Base-by-base conservation (phyloP, 2,797 vertebrate species). In the Sebastes goodei region DNA sequence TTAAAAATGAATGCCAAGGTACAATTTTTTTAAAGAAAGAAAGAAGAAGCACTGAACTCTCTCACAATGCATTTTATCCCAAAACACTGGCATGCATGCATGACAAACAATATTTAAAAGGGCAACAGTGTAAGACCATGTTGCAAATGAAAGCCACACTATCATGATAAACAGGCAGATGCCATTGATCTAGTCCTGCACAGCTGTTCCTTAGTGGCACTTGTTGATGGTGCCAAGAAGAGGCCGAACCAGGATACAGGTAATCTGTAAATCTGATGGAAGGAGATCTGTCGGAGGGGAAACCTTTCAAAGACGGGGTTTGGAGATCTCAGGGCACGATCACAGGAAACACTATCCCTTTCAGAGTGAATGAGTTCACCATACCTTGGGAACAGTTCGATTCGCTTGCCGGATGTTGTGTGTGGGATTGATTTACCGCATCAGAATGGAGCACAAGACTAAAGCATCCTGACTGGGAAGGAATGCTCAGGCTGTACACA, bases 251-350 rank as follows among this genome's bases (percentile, higher is more conserved):
- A 56, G 80, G 83, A 82, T 64, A 62, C 10, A 53, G 17, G 49
- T 87, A 90, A 93, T 93, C 89, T 89, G 72, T 76, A 87, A 72
- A 92, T 90, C 88, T 89, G 81, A 77, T 87, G 87, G 85, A 90
- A 86, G 25, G 78, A 82, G 84, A 89, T 92, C 89, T 83, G 86
- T 88, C 71, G 5, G 29, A 64, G 55, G 62, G 62, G 38, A 42
- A 68, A 75, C 59, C 64, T 83, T 88, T 90, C 64, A 84, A 66
- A 85, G 71, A 72, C 10, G 20, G 63, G 57, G 14, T 52, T 55
- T 20, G 59, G 67, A 89, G 84, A 84, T 90, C 84, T 67, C 25
- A 0, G 75, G 74, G 71, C 62, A 74, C 20, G 82, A 91, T 84
- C 78, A 29, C 70, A 84, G 78, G 77, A 84, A 83, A 89, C 61